These are phyloP conservation scores for Caiman crocodilus DNA, from an alignment of 2,797 vertebrate species.

Conservation along the genomic window DNA sequence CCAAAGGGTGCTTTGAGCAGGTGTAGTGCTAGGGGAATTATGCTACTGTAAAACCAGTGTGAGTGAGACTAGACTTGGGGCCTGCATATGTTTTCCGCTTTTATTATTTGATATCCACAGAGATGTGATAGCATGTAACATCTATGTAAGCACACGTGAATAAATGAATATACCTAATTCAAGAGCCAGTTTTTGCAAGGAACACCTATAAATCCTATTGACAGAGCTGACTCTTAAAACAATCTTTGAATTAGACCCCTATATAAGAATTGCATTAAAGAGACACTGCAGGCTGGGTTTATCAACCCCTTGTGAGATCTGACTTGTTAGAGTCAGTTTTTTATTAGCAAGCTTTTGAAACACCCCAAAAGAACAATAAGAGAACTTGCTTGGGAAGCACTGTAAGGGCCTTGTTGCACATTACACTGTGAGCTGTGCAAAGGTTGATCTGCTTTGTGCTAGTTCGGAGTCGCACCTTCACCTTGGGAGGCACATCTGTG, in stretches of 20 bases:
- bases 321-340: not conserved
- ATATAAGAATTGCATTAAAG: constrained; percentile 35
- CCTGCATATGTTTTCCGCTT: not conserved
- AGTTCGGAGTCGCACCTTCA: too few species aligned
- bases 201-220: constrained; percentile 13
- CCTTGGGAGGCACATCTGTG: too few species aligned
- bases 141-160: not conserved
- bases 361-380: not conserved
- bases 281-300: constrained; percentile 30
- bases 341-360: not conserved
- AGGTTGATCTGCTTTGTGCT: too few species aligned
- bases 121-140: rapidly evolving
- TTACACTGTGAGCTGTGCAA: too few species aligned
- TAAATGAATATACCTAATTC: not conserved
- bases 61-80: too few species aligned
- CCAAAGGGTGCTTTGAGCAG: not conserved
- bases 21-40: not conserved
- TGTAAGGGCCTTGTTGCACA: too few species aligned
- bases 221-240: constrained; percentile 21
- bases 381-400: not conserved
- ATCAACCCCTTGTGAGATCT: constrained; percentile 37
- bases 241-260: constrained; percentile 29
- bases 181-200: not conserved
- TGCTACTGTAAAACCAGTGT: not conserved
- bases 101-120: not conserved